These are phyloP conservation scores for Salmo trutta DNA, from an alignment of 2,797 vertebrate species.

Conservation along the genomic window DNA sequence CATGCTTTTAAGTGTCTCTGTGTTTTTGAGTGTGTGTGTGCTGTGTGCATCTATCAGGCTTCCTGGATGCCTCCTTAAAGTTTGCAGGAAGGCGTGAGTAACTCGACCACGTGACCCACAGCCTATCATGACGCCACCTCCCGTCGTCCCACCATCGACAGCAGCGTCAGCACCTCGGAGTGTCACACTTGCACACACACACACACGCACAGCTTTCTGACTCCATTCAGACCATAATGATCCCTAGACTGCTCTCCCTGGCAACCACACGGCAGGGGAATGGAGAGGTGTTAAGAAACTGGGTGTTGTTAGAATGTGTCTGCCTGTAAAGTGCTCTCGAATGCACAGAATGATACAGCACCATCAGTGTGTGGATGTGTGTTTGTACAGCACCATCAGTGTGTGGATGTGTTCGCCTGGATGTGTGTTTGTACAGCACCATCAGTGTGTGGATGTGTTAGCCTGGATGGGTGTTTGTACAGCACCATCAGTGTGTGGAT, in stretches of 20 bases:
- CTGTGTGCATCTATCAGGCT: slow-evolving; percentile 35
- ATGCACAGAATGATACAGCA: background rate
- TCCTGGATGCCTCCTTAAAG: slow-evolving; percentile 77
- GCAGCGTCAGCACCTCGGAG: background rate
- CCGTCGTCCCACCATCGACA: slow-evolving; percentile 43
- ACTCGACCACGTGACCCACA: slow-evolving; percentile 64
- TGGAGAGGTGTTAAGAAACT: background rate
- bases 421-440: too few species aligned
- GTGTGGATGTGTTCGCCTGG: too few species aligned
- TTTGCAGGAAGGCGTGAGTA: slow-evolving; percentile 79
- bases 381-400: background rate
- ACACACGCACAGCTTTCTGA: slow-evolving; percentile 11
- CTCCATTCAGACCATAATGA: slow-evolving; percentile 30
- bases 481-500: too few species aligned
- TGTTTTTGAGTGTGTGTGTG: slow-evolving; percentile 11
- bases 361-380: background rate
- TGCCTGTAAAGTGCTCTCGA: background rate
- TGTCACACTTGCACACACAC: background rate
- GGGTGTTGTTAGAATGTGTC: background rate
- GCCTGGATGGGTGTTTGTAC: too few species aligned
- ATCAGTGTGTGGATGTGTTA: too few species aligned
- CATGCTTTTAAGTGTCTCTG: background rate
- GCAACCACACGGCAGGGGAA: too few species aligned
- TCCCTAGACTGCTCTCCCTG: slow-evolving; percentile 22
- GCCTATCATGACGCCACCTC: slow-evolving; percentile 50